These are phyloP conservation scores for Heterohyrax brucei DNA, from an alignment of 2,797 vertebrate genomes.

Conservation along the genomic window DNA sequence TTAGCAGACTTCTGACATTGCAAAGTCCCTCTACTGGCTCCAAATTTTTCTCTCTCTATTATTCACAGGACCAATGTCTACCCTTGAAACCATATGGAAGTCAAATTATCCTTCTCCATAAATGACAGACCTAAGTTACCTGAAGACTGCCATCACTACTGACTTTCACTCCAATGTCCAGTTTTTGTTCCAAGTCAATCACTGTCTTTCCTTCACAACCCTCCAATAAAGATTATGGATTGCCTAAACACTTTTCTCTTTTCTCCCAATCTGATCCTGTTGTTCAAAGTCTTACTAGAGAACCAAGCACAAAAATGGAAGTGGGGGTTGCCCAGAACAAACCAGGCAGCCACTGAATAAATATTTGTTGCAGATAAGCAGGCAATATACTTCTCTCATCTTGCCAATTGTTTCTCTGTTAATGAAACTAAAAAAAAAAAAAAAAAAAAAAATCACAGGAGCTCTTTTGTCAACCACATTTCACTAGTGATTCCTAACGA, in stretches of 20 bases:
- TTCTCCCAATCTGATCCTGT: background rate
- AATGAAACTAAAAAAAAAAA: background rate
- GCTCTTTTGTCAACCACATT: background rate
- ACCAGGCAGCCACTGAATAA: background rate
- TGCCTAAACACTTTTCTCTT: background rate
- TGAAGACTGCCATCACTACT: background rate
- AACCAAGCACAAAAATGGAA: slow-evolving; percentile 34
- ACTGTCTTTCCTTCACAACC: too few relatives aligned
- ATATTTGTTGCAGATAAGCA: background rate
- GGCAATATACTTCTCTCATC: background rate
- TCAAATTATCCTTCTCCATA: background rate
- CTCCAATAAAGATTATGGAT: slow-evolving; percentile 6
- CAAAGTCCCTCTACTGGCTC: background rate
- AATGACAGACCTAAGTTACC: background rate
- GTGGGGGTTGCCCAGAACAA: background rate
- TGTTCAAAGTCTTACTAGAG: slow-evolving; percentile 27
- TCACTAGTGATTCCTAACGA: slow-evolving; percentile 5
- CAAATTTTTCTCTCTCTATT: background rate
- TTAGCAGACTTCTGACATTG: background rate
- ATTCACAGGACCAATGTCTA: background rate
- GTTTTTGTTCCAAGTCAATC: background rate
- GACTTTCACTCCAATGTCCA: slow-evolving; percentile 11
- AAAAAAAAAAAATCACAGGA: background rate
- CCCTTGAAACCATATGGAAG: background rate
- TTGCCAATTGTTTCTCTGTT: background rate